Conservation (phyloP, 2,888 invertebrate species). For the Caenorhabditis becei region DNA sequence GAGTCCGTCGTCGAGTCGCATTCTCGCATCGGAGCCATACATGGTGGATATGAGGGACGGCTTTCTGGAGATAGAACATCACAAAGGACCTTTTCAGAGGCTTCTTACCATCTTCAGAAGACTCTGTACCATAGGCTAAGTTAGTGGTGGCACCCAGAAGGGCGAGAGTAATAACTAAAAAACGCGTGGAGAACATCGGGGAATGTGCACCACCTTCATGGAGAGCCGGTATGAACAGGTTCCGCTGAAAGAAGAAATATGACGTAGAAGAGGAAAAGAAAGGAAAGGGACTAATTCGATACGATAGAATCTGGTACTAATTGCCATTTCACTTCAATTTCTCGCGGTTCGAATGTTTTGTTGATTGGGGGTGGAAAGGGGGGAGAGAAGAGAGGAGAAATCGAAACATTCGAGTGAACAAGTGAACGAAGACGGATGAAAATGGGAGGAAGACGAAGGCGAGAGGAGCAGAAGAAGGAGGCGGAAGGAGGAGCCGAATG, state of each 20-base stretch:
- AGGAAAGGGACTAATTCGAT: conserved; percentile 31
- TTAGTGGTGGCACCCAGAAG: conserved; percentile 23
- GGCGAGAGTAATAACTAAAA: conserved; percentile 46
- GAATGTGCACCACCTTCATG: conserved; percentile 43
- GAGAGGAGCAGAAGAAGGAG: conserved; percentile 11
- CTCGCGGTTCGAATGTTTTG: conserved; percentile 14
- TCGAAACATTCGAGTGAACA: conserved; percentile 1
- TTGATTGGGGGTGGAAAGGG: neutral
- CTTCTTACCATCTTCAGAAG: conserved; percentile 11
- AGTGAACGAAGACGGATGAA: conserved; percentile 1
- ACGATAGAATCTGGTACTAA: conserved; percentile 35
- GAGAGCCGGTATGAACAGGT: conserved; percentile 47
- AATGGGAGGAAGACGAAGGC: conserved; percentile 4
- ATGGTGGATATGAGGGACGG: conserved; percentile 13
- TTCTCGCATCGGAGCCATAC: conserved; percentile 48
- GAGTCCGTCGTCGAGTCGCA: conserved; percentile 28
- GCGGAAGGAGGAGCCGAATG: conserved; percentile 39
- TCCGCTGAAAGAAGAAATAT: conserved; percentile 30
- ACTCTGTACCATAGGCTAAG: neutral
- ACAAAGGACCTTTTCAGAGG: neutral
- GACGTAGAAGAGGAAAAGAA: neutral
- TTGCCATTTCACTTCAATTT: conserved; percentile 31
- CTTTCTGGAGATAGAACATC: too few species aligned
- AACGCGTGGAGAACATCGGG: conserved; percentile 40
- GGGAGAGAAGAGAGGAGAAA: conserved; percentile 1